Evolutionary conservation across 2,888 invertebrate genomes (phyloP).

Genomic region (Pasiphila rectangulata): DNA sequence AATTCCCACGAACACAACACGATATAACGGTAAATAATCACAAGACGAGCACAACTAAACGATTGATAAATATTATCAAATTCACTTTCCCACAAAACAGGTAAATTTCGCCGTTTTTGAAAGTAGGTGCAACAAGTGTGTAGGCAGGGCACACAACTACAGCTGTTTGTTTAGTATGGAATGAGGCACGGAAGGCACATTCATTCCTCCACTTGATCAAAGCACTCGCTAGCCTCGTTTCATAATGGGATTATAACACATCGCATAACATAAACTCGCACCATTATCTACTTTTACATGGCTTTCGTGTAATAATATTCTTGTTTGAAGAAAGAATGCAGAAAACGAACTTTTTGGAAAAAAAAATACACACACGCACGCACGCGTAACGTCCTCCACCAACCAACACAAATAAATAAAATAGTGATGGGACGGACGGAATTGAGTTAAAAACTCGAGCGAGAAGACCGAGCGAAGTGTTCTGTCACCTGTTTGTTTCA

Average conservation of each 20-base stretch:
- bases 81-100: conserved; percentile 68
- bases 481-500: too few relatives aligned
- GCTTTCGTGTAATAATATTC: not conserved
- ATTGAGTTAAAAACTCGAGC: too few relatives aligned
- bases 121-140: conserved; percentile 69
- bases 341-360: conserved; percentile 14
- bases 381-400: not conserved
- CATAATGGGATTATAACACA: conserved; percentile 23
- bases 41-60: conserved; percentile 47
- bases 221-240: conserved; percentile 13
- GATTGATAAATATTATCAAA: conserved; percentile 52
- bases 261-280: conserved; percentile 10
- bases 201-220: conserved; percentile 23
- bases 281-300: conserved; percentile 2
- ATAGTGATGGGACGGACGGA: conserved; percentile 10
- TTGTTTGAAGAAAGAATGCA: not conserved
- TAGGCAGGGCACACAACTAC: conserved; percentile 40
- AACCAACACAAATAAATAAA: conserved; percentile 17
- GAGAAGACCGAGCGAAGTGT: too few relatives aligned
- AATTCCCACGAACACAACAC: conserved; percentile 56
- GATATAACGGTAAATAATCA: conserved; percentile 67
- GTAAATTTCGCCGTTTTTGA: conserved; percentile 62
- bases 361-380: conserved; percentile 5
- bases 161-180: conserved; percentile 30
- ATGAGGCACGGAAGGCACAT: conserved; percentile 14